Evolutionary conservation across 1,140 invertebrate genomes (phyloP), one percentile per base, ranked within the genome.

Genomic region (Drosophila nebulosa): DNA sequence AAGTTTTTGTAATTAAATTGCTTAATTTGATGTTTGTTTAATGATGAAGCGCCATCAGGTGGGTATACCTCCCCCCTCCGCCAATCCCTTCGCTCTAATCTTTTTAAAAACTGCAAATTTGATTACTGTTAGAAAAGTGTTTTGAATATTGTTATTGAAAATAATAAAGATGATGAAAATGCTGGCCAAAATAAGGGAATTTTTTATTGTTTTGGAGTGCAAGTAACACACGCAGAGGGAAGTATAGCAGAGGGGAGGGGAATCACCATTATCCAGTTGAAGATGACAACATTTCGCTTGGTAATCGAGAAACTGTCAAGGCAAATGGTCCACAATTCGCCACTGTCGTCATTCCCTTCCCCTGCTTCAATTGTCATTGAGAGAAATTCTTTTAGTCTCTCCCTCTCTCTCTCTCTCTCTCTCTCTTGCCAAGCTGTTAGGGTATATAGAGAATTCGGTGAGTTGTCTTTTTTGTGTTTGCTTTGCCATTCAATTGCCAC

Each of bases 261-360:
- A 51, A 24, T n/a, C 21, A 51, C 16, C 24, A 42, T 42, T n/a
- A n/a, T 16, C 18, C 16, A 55, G 26, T 14, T 55, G 14, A 18
- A 55, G n/a, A 55, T 55, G 52, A 55, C 52, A 26, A n/a, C 52
- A 55, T 55, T 55, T 27, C 6, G 14, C n/a, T 55, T 55, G 52
- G 52, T 26, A 55, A 30, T 55, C 24, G 26, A 53, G 51, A 53
- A 53, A 27, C 26, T 53, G 51, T 12, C 51, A 53, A 53, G 51
- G 42, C 42, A 50, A 50, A 21, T 50, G 42, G 22, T 16, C 22
- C 51, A 16, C 52, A 55, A 10, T 14, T 26, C 26, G n/a, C n/a
- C n/a, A n/a, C 6, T 18, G 18, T 3, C 3, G 4, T 21, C 16
- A 21, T 32, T 30, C 6, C 7, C 7, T 10, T 30, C 27, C 14